Conservation (phyloP, 37 sponge, comb jelly and placozoan species). For the Bolinopsis microptera region DNA sequence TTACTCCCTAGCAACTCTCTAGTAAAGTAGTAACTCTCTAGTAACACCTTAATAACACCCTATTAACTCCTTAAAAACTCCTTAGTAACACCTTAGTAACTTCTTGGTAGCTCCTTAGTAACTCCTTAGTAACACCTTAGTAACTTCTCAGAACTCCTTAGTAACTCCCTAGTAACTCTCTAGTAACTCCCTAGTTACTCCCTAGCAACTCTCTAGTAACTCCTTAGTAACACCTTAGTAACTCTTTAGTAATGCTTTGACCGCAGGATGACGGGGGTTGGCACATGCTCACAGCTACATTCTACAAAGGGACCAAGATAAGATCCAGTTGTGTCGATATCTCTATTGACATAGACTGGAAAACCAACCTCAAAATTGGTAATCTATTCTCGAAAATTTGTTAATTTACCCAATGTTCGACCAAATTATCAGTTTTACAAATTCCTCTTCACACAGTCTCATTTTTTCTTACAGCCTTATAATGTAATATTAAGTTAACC, state of each 20-base stretch:
- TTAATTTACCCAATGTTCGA: background rate
- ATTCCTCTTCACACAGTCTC: background rate
- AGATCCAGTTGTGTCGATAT: slow-evolving; percentile 38
- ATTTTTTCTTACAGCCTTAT: too few relatives aligned
- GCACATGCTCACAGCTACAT: background rate
- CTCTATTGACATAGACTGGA: slow-evolving; percentile 25
- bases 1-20: background rate
- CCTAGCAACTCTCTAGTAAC: background rate
- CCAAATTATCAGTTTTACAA: background rate
- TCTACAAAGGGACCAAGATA: slow-evolving; percentile 30
- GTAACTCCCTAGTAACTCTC: background rate
- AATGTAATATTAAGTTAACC: too few relatives aligned
- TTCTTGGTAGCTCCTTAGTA: background rate
- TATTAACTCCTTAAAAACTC: background rate
- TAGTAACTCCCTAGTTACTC: background rate
- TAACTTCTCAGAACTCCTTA: background rate
- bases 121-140: background rate
- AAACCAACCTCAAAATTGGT: slow-evolving; percentile 1
- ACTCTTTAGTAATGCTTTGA: background rate
- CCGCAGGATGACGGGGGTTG: slow-evolving; percentile 50
- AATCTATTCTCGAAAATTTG: background rate
- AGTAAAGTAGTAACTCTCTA: background rate
- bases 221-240: background rate
- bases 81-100: background rate
- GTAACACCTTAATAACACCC: background rate